These are phyloP conservation scores for Pediacus dermestoides DNA, from an alignment of 2,888 invertebrate species.

Conservation along the genomic window DNA sequence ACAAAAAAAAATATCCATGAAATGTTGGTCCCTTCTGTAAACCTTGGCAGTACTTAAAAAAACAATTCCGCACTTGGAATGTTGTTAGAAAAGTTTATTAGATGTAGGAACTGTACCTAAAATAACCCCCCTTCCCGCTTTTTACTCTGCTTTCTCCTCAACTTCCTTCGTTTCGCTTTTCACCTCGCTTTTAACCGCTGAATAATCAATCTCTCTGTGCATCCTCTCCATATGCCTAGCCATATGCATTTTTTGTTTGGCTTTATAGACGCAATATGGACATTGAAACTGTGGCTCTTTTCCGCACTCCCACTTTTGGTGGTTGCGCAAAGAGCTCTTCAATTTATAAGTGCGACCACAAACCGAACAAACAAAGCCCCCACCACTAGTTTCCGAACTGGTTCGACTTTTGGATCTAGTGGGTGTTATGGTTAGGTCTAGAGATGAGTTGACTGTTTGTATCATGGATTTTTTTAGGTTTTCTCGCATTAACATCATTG, in stretches of 20 bases:
- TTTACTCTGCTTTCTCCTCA: slow-evolving; percentile 15
- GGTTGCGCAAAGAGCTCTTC: slow-evolving; percentile 78
- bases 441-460: slow-evolving; percentile 32
- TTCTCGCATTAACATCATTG: slow-evolving; percentile 61
- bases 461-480: slow-evolving; percentile 49
- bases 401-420: slow-evolving; percentile 23
- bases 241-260: slow-evolving; percentile 82
- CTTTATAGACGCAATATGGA: slow-evolving; percentile 77
- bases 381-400: slow-evolving; percentile 37
- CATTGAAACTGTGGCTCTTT: slow-evolving; percentile 82
- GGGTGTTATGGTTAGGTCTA: slow-evolving; percentile 27
- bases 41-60: too few species aligned
- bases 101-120: too few species aligned
- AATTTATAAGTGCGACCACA: slow-evolving; percentile 84
- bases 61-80: too few species aligned
- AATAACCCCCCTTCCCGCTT: slow-evolving; percentile 3
- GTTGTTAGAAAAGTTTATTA: too few species aligned
- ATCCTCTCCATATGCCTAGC: slow-evolving; percentile 78
- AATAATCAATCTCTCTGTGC: slow-evolving; percentile 59
- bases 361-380: slow-evolving; percentile 72
- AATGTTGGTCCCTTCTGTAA: too few species aligned
- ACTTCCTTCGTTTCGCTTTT: slow-evolving; percentile 31
- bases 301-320: slow-evolving; percentile 83
- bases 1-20: too few species aligned
- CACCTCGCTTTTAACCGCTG: slow-evolving; percentile 42